These are phyloP conservation scores for Drosophila kanekoi DNA, from an alignment of 2,888 invertebrate species.

Conservation along the genomic window DNA sequence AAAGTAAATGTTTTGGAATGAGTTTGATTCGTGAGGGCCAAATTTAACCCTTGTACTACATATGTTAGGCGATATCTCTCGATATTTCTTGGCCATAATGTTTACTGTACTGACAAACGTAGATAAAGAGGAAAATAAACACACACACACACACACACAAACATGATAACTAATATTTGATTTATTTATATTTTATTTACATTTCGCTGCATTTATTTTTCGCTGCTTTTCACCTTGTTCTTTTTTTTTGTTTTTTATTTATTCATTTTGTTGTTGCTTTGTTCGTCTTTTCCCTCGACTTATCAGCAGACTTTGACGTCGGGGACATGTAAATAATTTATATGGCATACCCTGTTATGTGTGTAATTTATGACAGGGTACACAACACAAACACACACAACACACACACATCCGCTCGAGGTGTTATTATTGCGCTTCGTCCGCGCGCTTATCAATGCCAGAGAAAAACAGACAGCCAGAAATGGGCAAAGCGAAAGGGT, in stretches of 20 bases:
- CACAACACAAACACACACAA: constrained; percentile 41
- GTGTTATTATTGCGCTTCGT: constrained; percentile 59
- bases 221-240: constrained; percentile 36
- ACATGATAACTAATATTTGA: constrained; percentile 67
- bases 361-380: constrained; percentile 73
- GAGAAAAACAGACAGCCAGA: constrained; percentile 21
- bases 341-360: constrained; percentile 74
- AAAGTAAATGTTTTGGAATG: neutral
- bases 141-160: constrained; percentile 11
- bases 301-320: constrained; percentile 76
- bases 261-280: constrained; percentile 22
- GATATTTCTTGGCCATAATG: constrained; percentile 10
- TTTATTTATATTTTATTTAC: constrained; percentile 70
- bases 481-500: constrained; percentile 1
- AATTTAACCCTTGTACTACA: neutral
- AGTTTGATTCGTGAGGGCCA: neutral
- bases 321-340: constrained; percentile 79
- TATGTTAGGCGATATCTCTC: constrained; percentile 15
- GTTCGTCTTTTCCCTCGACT: constrained; percentile 33
- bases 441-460: constrained; percentile 57
- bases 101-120: constrained; percentile 21
- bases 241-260: constrained; percentile 38
- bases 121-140: constrained; percentile 31
- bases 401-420: constrained; percentile 35
- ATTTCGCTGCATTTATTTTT: constrained; percentile 51